Base-by-base conservation (phyloP, 2,113 vertebrate species). In the Leucopsar rothschildi region DNA sequence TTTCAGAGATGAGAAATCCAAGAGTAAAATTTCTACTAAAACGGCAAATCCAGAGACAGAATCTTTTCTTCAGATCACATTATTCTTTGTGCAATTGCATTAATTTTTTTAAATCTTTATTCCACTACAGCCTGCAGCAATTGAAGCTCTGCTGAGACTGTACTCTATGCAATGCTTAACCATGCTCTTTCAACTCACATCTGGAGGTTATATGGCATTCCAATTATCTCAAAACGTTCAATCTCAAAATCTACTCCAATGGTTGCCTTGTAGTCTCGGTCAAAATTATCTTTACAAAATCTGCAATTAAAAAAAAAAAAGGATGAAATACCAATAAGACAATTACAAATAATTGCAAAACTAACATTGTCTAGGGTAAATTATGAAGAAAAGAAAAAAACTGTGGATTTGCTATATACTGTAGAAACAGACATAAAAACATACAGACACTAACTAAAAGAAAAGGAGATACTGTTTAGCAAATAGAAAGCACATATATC, bases 181-280 rank as follows among this genome's bases (percentile, higher is more conserved):
- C 29, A 64, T 11, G 5, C 19, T 61, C 16, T 31, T 50, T 82
- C 14, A 40, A 98, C 99, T 98, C 91, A 99, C 99, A 99, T 99
- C 97, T 99, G 99, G 52, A 99, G 98, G 84, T 98, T 98, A 94
- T 98, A 99, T 7, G 99, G 98, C 15, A 98, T 69, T 59, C 99
- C 99, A 14, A 97, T 97, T 20, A 99, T 96, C 94, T 99, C 98
- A 94, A 99, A 99, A 55, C 98, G 97, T 96, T 99, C 99, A 0
- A 99, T 99, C 96, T 99, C 99, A 95, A 99, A 99, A 97, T 99
- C 99, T 17, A 99, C 99, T 29, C 99, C 99, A 5, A 99, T 99
- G 27, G 99, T 99, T 3, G 99, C 99, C 94, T 99, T 99, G 95
- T 99, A 99, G 94, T 99, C 97, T 40, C 98, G 97, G 84, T 98